Base-by-base conservation (phyloP, 2,797 vertebrate species). In the Martes flavigula region DNA sequence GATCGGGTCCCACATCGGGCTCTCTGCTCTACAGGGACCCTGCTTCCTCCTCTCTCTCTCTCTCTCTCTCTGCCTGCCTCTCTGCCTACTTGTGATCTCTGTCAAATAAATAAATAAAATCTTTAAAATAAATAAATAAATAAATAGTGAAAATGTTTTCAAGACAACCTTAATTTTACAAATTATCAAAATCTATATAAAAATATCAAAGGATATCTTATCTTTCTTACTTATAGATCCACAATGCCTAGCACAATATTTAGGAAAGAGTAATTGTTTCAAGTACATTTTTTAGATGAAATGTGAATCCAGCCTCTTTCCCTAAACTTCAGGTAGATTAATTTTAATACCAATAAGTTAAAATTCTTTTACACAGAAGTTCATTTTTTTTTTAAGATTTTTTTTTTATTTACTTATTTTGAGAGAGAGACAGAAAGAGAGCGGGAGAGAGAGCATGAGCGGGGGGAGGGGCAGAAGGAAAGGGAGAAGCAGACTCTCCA, bases 271-370 rank as follows among this genome's bases (percentile, higher is more conserved):
- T 68, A 70, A 79, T 2, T 83, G 30, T 83, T 56, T 32, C 46
- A 58, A 72, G 51, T 82, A 54, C 7, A 25, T 91, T 82, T 95
- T 86, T 81, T 70, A 14, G 38, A 72, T 81, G 92, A 85, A 90
- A 95, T 72, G 40, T 58, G 30, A 43, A 79, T 84, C 83, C 8
- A 84, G 46, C 12, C 48, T 51, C 38, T 73, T 84, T 60, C 48
- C n/a, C 56, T 90, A 79, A 0, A 62, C 10, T 91, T 68, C 48
- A 94, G 64, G 38, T 58, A 64, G 51, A 83, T 87, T 93, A 43
- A 79, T 90, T 93, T 90, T 84, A 88, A 64, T 72, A 90, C 54
- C 7, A 88, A 70, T 73, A 90, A 91, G 56, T 86, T 94, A 91
- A 93, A 96, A 73, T 66, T 88, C 84, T 58, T 21, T 83, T 38